Evolutionary conservation across 2,888 invertebrate species (phyloP).

Genomic region (Melipona bicolor): DNA sequence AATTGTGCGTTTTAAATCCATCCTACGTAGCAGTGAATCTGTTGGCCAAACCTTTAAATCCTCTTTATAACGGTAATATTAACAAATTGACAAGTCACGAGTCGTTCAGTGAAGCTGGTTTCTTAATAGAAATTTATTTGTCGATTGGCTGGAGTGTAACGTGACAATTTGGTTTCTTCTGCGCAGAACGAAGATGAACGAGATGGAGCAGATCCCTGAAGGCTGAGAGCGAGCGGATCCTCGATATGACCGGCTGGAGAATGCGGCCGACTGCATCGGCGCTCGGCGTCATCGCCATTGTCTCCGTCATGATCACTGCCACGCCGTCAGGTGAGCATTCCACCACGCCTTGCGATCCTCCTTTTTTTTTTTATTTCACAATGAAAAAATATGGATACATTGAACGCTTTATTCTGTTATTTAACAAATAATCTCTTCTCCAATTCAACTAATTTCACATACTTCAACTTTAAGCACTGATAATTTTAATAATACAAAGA

Average conservation of each 20-base stretch:
- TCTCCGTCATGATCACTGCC: constrained; percentile 76
- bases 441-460: not conserved
- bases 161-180: constrained; percentile 34
- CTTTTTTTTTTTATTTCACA: no score
- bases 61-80: not conserved
- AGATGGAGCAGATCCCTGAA: constrained; percentile 80
- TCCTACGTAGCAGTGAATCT: not conserved
- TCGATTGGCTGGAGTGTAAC: not conserved
- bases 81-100: not conserved
- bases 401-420: no score
- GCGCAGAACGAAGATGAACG: constrained; percentile 68
- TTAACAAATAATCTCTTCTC: no score
- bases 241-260: constrained; percentile 72
- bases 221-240: constrained; percentile 77
- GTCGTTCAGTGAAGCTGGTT: no score
- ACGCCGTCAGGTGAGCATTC: constrained; percentile 72
- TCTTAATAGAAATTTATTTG: no score
- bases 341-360: not conserved
- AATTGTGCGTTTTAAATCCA: no score
- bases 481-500: not conserved
- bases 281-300: constrained; percentile 81
- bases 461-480: not conserved
- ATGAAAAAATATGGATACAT: no score
- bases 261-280: constrained; percentile 79
- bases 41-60: not conserved